phyloP scores from a whole-genome alignment of 1,140 invertebrate species.

The Cylas formicarius region DNA sequence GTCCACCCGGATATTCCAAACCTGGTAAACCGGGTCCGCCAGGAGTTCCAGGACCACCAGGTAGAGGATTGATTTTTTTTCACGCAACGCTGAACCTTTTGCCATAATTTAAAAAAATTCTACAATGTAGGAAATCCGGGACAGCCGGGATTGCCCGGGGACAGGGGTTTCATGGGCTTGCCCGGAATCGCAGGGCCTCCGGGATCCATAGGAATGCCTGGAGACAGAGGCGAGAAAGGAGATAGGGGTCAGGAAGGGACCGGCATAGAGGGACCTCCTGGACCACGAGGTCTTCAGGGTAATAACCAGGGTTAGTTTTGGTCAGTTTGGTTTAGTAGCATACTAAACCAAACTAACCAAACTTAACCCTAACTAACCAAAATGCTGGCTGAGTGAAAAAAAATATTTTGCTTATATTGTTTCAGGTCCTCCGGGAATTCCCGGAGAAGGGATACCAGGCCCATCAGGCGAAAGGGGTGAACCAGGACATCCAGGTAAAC shows the following conservation, averaged over 20 bases:
- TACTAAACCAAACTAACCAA: too few species aligned
- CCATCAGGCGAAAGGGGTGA: conserved; percentile 58
- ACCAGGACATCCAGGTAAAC: conserved; percentile 53
- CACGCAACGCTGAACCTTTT: too few species aligned
- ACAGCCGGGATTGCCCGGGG: conserved; percentile 37
- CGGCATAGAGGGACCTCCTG: conserved; percentile 60
- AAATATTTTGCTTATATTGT: not conserved
- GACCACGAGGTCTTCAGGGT: conserved; percentile 58
- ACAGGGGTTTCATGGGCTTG: conserved; percentile 58
- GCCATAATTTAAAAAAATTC: too few species aligned
- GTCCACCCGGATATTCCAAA: conserved; percentile 52
- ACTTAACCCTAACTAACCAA: too few species aligned
- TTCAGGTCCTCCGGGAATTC: conserved; percentile 20
- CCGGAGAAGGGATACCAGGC: conserved; percentile 50
- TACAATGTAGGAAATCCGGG: conserved; percentile 36
- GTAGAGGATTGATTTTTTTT: conserved; percentile 42
- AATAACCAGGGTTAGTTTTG: conserved; percentile 10
- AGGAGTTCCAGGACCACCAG: conserved; percentile 55
- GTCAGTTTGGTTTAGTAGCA: too few species aligned
- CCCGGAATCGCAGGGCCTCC: conserved; percentile 52
- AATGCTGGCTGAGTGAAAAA: not conserved
- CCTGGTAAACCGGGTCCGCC: conserved; percentile 52
- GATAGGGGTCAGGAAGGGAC: conserved; percentile 61
- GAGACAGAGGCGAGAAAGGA: conserved; percentile 65
- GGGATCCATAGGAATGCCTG: conserved; percentile 51